phyloP scores from a whole-genome alignment of 1,140 invertebrate genomes.

The Andrena cerasifolii region DNA sequence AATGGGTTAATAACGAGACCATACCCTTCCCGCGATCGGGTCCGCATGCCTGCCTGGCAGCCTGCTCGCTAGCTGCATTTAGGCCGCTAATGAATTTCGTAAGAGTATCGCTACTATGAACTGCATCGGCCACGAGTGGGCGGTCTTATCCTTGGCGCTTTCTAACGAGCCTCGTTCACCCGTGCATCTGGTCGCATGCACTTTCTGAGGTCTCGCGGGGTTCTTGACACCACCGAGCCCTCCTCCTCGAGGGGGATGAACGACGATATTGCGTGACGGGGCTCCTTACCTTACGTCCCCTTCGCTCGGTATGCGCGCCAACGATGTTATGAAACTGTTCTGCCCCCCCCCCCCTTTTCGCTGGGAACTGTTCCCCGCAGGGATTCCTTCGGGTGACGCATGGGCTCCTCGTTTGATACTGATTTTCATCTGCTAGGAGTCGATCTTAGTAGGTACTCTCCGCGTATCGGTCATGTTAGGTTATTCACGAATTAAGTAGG shows the following conservation, averaged over 20 bases:
- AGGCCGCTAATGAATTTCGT: conserved; percentile 74
- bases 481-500: too few relatives aligned
- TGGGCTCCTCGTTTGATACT: too few relatives aligned
- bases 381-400: too few relatives aligned
- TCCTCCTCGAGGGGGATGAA: background rate
- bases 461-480: too few relatives aligned
- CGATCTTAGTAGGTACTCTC: too few relatives aligned
- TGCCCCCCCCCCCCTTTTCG: too few relatives aligned
- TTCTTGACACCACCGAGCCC: background rate
- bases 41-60: conserved; percentile 46
- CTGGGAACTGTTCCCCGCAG: too few relatives aligned
- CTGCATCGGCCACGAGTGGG: conserved; percentile 45
- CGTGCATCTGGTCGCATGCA: conserved; percentile 1
- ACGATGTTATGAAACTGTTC: too few relatives aligned
- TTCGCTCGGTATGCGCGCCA: too few relatives aligned
- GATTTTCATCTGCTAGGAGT: too few relatives aligned
- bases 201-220: background rate
- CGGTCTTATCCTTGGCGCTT: conserved; percentile 64
- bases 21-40: conserved; percentile 28
- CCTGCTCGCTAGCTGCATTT: conserved; percentile 30
- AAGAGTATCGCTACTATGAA: conserved; percentile 51
- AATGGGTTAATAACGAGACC: conserved; percentile 35
- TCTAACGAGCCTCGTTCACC: conserved; percentile 25
- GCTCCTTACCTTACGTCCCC: background rate
- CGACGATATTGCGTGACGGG: background rate